Base-by-base conservation (phyloP, 2,797 vertebrate species). In the Meriones psammophilus region DNA sequence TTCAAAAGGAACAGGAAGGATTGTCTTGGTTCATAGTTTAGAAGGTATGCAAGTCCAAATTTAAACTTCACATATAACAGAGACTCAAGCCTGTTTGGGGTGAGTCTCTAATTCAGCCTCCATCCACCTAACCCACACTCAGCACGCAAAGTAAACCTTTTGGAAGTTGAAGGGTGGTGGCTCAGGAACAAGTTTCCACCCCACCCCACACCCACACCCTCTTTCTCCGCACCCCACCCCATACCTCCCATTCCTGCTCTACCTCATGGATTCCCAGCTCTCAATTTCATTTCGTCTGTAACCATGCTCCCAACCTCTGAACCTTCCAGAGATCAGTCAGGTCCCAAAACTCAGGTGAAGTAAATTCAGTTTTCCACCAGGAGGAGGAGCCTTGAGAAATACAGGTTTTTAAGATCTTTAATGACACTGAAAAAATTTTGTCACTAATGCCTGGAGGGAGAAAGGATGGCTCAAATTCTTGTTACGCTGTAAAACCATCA, bases 331-430 rank as follows among this genome's bases (percentile, higher is more conserved):
- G 46, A 46, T 2, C 39, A 46, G 10, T 18, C 69, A 60, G 18
- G 8, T n/a, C 62, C 30, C 42, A 60, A 46, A 4, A 36, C 36
- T 20, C 24, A 46, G 30, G 20, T 69, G 69, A 3, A 54, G 17
- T 15, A 12, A 58, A 84, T 71, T 81, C 78, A 90, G 30, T 9
- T 92, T 97, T 88, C 84, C 15, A 28, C 14, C 73, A 62, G 54
- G 69, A 90, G 80, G 8, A 79, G 56, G 12, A 68, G 39, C 74
- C 95, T 86, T 85, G 66, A 91, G 24, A 68, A 91, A 89, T 62
- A 73, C 58, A 88, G 36, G 77, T 60, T 60, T 50, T 88, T 94
- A 92, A 84, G 60, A 71, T 92, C 39, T 80, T 83, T n/a, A n/a
- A 17, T 89, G 60, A 86, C 42, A 58, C 46, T 8, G 17, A 50